These are phyloP conservation scores for Catharus bicknelli DNA, from an alignment of 2,113 vertebrate genomes.

Conservation along the genomic window DNA sequence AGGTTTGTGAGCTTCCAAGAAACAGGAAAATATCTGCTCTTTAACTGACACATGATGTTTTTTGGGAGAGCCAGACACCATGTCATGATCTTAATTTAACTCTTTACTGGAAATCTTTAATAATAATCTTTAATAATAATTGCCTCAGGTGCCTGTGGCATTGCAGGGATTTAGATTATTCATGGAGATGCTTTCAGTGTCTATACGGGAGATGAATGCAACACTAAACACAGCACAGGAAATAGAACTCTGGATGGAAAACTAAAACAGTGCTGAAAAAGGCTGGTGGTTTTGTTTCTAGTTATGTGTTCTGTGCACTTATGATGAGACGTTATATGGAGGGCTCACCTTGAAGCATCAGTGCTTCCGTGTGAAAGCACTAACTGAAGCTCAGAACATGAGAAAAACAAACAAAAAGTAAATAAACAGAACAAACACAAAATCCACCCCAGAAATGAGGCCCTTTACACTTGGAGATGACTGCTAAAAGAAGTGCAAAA, in stretches of 20 bases:
- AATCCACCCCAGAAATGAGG: not conserved
- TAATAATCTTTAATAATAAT: rapidly evolving
- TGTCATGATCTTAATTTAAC: not conserved
- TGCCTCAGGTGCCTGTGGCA: rapidly evolving
- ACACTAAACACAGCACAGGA: not conserved
- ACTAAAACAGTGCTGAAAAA: not conserved
- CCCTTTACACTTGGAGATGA: not conserved
- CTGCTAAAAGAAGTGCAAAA: not conserved
- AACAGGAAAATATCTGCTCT: not conserved
- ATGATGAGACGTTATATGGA: not conserved
- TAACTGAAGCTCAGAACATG: not conserved
- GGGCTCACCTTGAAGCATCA: not conserved
- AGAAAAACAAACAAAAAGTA: not conserved
- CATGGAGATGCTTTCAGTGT: not conserved
- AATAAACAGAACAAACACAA: not conserved
- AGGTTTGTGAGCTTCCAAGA: not conserved
- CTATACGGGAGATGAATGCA: rapidly evolving
- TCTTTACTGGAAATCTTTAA: not conserved
- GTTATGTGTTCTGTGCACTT: not conserved
- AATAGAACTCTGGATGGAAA: not conserved
- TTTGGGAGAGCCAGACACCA: not conserved
- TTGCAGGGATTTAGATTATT: not conserved
- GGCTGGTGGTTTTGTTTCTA: not conserved
- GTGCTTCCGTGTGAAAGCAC: not conserved
- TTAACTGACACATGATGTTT: not conserved